Percentiles rank a stretch among this genome's conserved stretches.
These are phyloP conservation scores for Laupala kohalensis DNA, from an alignment of 1,140 invertebrate species.

Conservation along the genomic window DNA sequence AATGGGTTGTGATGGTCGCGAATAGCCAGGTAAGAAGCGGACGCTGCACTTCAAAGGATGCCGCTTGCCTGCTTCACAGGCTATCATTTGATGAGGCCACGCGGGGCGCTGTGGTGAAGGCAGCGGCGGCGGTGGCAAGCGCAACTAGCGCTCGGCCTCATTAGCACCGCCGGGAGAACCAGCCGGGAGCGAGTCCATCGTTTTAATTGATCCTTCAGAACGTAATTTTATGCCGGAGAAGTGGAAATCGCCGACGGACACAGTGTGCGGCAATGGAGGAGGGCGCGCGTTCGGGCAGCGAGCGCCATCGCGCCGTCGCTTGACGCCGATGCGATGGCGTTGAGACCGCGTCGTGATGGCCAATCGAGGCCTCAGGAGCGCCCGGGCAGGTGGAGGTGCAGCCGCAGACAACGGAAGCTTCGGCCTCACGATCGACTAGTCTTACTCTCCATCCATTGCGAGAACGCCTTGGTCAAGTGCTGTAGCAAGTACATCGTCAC, in stretches of 20 bases:
- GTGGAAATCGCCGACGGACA: not conserved
- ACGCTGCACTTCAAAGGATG: not conserved
- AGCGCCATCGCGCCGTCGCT: too few relatives aligned
- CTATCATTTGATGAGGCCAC: not conserved
- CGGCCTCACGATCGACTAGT: too few relatives aligned
- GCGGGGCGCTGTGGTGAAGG: not conserved
- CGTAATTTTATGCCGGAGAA: not conserved
- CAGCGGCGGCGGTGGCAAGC: too few relatives aligned
- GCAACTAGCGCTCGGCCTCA: not conserved
- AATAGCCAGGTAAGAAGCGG: not conserved
- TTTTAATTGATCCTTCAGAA: not conserved
- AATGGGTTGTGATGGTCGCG: not conserved
- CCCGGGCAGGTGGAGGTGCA: too few relatives aligned
- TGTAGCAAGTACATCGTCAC: too few relatives aligned
- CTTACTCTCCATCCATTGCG: too few relatives aligned
- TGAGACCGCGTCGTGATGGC: too few relatives aligned
- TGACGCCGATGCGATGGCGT: too few relatives aligned
- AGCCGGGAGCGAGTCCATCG: not conserved
- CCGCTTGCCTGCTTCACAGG: not conserved
- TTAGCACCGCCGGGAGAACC: not conserved
- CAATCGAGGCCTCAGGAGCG: too few relatives aligned
- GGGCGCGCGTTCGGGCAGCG: too few relatives aligned
- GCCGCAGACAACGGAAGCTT: too few relatives aligned
- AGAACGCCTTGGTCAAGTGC: too few relatives aligned
- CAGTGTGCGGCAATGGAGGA: not conserved